Percentiles rank a stretch among this genome's conserved stretches.
Evolutionary conservation across 2,113 vertebrate species (phyloP).

Genomic region (Arothron firmamentum): DNA sequence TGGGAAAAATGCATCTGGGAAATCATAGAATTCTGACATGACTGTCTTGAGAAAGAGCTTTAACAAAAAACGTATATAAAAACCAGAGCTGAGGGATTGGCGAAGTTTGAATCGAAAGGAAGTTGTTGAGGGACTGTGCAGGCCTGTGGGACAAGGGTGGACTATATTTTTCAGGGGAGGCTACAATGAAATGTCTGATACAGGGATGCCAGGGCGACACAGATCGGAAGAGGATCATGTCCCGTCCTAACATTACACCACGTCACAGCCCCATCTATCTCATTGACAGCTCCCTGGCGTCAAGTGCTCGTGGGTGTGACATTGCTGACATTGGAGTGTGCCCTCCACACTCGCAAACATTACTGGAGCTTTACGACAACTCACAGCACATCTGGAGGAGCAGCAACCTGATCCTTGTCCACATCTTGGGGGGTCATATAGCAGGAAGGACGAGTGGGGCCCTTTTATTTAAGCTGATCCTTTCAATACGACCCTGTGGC

Average conservation of each 20-base stretch:
- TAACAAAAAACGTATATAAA: constrained; percentile 41
- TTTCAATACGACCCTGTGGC: constrained; percentile 47
- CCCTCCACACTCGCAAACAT: constrained; percentile 31
- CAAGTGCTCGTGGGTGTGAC: constrained; percentile 70
- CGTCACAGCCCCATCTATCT: constrained; percentile 67
- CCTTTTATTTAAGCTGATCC: constrained; percentile 69
- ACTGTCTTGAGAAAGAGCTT: too few species aligned
- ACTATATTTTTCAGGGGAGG: neutral
- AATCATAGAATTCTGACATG: neutral
- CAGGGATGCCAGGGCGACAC: constrained; percentile 40
- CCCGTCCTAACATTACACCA: constrained; percentile 53
- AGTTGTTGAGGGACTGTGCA: constrained; percentile 3
- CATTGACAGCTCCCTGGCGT: constrained; percentile 71
- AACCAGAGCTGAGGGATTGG: constrained; percentile 36
- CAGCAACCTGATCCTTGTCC: constrained; percentile 61
- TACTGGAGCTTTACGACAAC: constrained; percentile 29
- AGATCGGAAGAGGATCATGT: constrained; percentile 51
- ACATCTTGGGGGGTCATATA: constrained; percentile 48
- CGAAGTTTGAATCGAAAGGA: constrained; percentile 9
- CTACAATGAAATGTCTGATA: constrained; percentile 30
- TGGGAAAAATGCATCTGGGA: neutral
- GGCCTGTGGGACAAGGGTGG: constrained; percentile 1
- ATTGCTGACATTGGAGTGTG: constrained; percentile 64
- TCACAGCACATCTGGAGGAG: constrained; percentile 72
- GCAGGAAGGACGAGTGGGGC: constrained; percentile 47